Evolutionary conservation across 2,888 invertebrate genomes (phyloP).

Genomic region (Halictus quadricinctus): DNA sequence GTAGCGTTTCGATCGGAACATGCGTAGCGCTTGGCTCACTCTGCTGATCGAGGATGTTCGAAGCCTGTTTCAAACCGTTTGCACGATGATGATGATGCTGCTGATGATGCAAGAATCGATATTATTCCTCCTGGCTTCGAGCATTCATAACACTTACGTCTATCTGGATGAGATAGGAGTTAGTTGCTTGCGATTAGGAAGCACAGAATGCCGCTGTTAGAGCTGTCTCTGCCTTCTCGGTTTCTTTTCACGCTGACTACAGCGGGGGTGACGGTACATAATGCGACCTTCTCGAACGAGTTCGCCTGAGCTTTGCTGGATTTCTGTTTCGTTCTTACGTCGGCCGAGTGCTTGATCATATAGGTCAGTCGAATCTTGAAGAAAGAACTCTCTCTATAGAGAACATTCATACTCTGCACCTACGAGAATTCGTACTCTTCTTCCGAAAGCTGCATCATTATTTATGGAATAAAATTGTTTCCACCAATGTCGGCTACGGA

Average conservation of each 20-base stretch:
- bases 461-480: background rate
- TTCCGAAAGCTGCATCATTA: background rate
- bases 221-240: constrained; percentile 29
- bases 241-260: constrained; percentile 56
- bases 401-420: background rate
- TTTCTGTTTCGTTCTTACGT: constrained; percentile 54
- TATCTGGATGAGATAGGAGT: constrained; percentile 27
- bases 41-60: constrained; percentile 33
- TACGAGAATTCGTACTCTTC: background rate
- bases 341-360: constrained; percentile 44
- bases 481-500: too few relatives aligned
- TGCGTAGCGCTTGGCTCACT: constrained; percentile 31
- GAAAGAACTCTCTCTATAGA: background rate
- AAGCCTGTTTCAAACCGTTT: constrained; percentile 30
- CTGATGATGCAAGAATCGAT: background rate
- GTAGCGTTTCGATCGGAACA: constrained; percentile 6
- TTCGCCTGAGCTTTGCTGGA: constrained; percentile 78
- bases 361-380: background rate
- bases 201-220: constrained; percentile 16
- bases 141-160: background rate
- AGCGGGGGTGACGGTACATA: constrained; percentile 52
- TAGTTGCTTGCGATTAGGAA: constrained; percentile 18
- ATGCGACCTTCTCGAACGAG: constrained; percentile 61
- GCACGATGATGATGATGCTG: background rate
- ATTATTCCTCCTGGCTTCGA: constrained; percentile 30